Evolutionary conservation across 2,113 vertebrate genomes (phyloP).

Genomic region (Strix uralensis): DNA sequence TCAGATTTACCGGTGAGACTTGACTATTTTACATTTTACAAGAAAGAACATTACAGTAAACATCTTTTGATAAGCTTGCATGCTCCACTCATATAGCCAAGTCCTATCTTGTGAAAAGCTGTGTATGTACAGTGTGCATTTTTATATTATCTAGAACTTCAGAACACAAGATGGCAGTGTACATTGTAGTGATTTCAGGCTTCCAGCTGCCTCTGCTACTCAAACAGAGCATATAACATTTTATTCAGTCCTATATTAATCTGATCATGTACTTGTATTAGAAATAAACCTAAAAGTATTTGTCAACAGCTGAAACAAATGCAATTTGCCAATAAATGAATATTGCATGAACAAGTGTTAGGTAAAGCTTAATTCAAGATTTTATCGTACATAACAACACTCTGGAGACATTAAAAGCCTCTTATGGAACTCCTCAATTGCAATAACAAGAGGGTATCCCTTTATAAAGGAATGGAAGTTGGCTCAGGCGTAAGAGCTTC

Average conservation of each 20-base stretch:
- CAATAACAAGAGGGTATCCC: constrained; percentile 45
- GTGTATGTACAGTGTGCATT: accelerated
- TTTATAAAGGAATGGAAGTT: constrained; percentile 50
- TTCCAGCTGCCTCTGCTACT: not conserved
- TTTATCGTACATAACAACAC: constrained; percentile 33
- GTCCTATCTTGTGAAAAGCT: not conserved
- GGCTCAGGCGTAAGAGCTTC: not conserved
- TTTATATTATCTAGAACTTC: not conserved
- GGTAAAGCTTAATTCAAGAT: constrained; percentile 49
- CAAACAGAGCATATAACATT: not conserved
- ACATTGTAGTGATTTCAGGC: not conserved
- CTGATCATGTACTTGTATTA: not conserved
- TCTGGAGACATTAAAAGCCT: constrained; percentile 44
- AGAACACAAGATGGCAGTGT: constrained; percentile 64
- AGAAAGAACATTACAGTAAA: not conserved
- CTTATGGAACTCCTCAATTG: constrained; percentile 36
- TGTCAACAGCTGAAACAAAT: constrained; percentile 23
- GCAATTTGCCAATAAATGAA: constrained; percentile 10
- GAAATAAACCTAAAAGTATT: constrained; percentile 17
- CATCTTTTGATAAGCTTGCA: not conserved
- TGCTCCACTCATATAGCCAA: not conserved
- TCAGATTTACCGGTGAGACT: not conserved
- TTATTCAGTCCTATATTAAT: constrained; percentile 19
- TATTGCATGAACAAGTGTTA: constrained; percentile 54
- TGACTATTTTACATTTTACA: not conserved